These are phyloP conservation scores for Acrocephalus kingi DNA, from an alignment of 2,113 vertebrate genomes.

Conservation along the genomic window DNA sequence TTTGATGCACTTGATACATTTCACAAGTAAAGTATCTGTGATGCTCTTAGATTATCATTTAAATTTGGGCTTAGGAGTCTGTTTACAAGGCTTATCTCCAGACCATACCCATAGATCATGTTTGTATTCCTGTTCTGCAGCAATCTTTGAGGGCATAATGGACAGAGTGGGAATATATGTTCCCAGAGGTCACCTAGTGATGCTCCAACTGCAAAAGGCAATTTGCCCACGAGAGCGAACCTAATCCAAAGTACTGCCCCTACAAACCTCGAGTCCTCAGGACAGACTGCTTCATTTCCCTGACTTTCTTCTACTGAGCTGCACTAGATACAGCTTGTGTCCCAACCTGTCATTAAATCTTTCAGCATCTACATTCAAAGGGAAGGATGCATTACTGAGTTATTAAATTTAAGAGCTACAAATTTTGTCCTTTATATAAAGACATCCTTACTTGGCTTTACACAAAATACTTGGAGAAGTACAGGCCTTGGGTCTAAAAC, in stretches of 20 bases:
- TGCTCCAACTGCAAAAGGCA: background rate
- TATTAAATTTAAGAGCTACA: background rate
- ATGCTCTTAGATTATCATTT: background rate
- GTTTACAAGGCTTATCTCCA: background rate
- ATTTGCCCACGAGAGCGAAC: background rate
- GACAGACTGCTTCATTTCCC: background rate
- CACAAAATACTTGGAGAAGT: background rate
- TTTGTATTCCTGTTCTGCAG: background rate
- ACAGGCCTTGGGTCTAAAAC: constrained; percentile 1
- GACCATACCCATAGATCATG: background rate
- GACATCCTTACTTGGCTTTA: background rate
- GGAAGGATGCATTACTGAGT: background rate
- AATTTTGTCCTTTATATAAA: background rate
- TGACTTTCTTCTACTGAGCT: background rate
- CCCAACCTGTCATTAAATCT: background rate
- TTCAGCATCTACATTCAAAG: background rate
- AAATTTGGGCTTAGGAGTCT: background rate
- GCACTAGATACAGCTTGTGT: background rate
- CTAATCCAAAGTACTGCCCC: background rate
- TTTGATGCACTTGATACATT: background rate
- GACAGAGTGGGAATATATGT: fast-evolving
- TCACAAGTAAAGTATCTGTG: background rate
- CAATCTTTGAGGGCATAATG: fast-evolving
- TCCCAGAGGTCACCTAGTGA: background rate
- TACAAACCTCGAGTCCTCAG: background rate